These are phyloP conservation scores for Phortica variegata DNA, from an alignment of 1,140 invertebrate genomes.

Conservation along the genomic window DNA sequence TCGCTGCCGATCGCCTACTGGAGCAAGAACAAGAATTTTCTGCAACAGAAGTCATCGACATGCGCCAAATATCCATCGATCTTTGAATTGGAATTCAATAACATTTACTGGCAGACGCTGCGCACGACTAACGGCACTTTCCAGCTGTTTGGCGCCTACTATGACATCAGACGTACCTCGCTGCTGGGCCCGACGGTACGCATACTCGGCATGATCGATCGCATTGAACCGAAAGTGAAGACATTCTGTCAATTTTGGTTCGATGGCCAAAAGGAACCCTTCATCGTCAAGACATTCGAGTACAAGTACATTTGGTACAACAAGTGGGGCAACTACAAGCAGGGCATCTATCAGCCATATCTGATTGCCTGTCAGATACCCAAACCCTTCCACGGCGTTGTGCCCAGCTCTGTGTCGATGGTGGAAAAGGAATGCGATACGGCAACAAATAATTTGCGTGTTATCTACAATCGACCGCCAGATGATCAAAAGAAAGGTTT, in stretches of 20 bases:
- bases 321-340: constrained; percentile 93
- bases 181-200: constrained; percentile 77
- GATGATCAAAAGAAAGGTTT: constrained; percentile 74
- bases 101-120: constrained; percentile 86
- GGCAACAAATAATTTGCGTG: constrained; percentile 82
- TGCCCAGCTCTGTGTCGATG: constrained; percentile 82
- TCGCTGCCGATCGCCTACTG: constrained; percentile 82
- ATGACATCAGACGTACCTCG: constrained; percentile 77
- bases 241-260: constrained; percentile 91
- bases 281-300: constrained; percentile 77
- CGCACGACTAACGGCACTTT: constrained; percentile 81
- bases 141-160: constrained; percentile 86
- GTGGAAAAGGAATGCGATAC: constrained; percentile 83
- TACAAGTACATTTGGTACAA: constrained; percentile 94
- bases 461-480: constrained; percentile 75
- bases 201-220: constrained; percentile 87
- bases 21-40: constrained; percentile 72
- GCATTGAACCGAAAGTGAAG: constrained; percentile 79
- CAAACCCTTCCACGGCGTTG: constrained; percentile 68
- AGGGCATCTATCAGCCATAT: constrained; percentile 89
- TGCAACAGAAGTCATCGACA: constrained; percentile 68
- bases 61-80: constrained; percentile 82
- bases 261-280: constrained; percentile 75
- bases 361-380: constrained; percentile 85
- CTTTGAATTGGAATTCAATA: constrained; percentile 88